These are phyloP conservation scores for Aphelenchoides avenae DNA, from an alignment of 1,140 invertebrate genomes.

Conservation along the genomic window DNA sequence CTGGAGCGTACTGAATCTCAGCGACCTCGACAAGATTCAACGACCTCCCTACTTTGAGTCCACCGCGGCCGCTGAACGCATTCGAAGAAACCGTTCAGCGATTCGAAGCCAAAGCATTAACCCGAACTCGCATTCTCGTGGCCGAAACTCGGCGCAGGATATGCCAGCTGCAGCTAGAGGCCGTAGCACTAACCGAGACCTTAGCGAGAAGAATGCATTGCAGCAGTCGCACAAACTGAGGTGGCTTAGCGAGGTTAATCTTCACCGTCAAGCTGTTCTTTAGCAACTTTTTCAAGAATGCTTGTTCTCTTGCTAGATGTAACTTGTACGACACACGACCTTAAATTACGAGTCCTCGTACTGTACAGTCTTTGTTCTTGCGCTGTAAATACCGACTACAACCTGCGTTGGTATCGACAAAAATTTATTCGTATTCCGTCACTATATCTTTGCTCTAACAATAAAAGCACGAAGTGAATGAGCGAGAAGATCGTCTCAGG, in stretches of 20 bases:
- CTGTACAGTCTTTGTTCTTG: no score
- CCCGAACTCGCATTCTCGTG: slow-evolving; percentile 10
- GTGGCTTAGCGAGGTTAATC: slow-evolving; percentile 10
- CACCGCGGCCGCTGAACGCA: slow-evolving; percentile 15
- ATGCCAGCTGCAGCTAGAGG: neutral
- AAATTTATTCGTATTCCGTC: no score
- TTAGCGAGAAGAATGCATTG: neutral
- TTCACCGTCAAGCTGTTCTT: no score
- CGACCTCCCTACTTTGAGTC: neutral
- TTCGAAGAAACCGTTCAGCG: slow-evolving; percentile 9
- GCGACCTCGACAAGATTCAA: slow-evolving; percentile 15
- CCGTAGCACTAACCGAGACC: neutral
- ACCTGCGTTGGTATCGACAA: no score
- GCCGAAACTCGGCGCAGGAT: neutral
- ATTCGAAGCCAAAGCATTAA: slow-evolving; percentile 23
- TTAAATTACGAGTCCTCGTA: no score
- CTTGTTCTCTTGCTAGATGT: no score
- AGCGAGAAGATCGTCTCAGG: neutral
- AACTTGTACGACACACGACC: no score
- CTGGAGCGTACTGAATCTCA: slow-evolving; percentile 18
- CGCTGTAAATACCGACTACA: no score
- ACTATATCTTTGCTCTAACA: no score
- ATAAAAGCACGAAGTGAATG: no score
- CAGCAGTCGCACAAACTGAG: no score
- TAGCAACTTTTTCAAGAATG: no score